Conservation (phyloP, 37 sponge, comb jelly and placozoan species). For the Hormiphora californensis region DNA sequence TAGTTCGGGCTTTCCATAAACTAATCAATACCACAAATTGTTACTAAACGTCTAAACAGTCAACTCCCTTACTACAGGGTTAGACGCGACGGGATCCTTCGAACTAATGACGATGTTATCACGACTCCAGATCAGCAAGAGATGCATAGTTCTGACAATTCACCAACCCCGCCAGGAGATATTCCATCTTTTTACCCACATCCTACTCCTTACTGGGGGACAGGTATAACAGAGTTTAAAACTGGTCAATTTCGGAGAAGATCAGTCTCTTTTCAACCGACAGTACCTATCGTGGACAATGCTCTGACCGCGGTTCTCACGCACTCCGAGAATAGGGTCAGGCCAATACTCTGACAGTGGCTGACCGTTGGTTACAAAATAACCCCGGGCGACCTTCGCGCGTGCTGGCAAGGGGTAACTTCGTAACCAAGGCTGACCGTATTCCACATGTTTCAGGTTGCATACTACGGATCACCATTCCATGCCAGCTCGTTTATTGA, state of each 20-base stretch:
- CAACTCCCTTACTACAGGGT: not conserved
- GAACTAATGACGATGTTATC: slow-evolving; percentile 71
- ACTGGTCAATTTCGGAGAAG: no score
- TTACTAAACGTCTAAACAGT: no score
- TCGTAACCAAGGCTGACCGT: not conserved
- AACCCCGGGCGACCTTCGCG: no score
- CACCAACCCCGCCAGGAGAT: slow-evolving; percentile 89
- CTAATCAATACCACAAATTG: no score
- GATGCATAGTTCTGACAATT: slow-evolving; percentile 80
- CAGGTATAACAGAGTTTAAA: no score
- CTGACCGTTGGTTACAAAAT: no score
- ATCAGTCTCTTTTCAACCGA: not conserved
- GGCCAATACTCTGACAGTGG: no score
- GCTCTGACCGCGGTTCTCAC: no score
- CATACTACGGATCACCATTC: slow-evolving; percentile 85
- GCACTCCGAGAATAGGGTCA: no score
- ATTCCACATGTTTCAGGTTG: slow-evolving; percentile 28
- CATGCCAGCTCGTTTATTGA: slow-evolving; percentile 64
- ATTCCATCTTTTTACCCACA: slow-evolving; percentile 87
- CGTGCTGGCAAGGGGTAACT: no score
- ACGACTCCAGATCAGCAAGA: slow-evolving; percentile 63
- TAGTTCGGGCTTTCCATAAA: no score
- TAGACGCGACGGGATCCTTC: slow-evolving; percentile 59
- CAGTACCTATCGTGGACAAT: not conserved
- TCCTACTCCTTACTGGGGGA: slow-evolving; percentile 74